Base-by-base conservation (phyloP, 2,888 invertebrate species). In the Trileptium ribeirensis region DNA sequence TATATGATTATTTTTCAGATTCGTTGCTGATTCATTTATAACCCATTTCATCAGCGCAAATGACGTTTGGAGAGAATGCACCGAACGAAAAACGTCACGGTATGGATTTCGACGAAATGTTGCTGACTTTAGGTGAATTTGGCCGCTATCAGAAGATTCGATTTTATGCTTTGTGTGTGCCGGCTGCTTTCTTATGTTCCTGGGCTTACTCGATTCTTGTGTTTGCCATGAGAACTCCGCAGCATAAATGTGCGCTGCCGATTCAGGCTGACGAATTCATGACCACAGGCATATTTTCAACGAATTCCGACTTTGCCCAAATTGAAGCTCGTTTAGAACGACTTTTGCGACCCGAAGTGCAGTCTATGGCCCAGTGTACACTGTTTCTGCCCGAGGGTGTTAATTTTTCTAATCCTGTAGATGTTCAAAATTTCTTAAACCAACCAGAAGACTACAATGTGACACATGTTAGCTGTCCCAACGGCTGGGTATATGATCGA, bases 101-200 rank as follows among this genome's bases (percentile, higher is more conserved):
- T n/a, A 51, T 51, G 51, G 51, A 51, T 51, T 51, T 51, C 24
- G 51, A 51, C 51, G 51, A 51, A 51, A 51, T 51, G 8, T 24
- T 51, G 8, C 8, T 51, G 51, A 15, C 51, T 24, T 24, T 70
- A n/a, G 70, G 70, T 36, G 70, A 36, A 33, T 75, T 75, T 75
- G 77, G 77, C 34, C 31, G 37, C n/a, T 75, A 75, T n/a, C 77
- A 75, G 36, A 34, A 38, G n/a, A 8, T 33, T 75, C 77, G 38
- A 34, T 75, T 75, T n/a, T 75, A 38, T n/a, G 3, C 3, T 3
- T 38, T 75, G 3, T 51, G 51, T 51, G n/a, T 75, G 37, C 77
- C 77, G 36, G 77, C 77, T 36, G 34, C 38, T 37, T 24, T 36
- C 31, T 8, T 75, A 15, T 33, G 34, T 38, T 24, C 37, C 15